phyloP scores from a whole-genome alignment of 2,888 invertebrate species.

The Stegophylla sp. region DNA sequence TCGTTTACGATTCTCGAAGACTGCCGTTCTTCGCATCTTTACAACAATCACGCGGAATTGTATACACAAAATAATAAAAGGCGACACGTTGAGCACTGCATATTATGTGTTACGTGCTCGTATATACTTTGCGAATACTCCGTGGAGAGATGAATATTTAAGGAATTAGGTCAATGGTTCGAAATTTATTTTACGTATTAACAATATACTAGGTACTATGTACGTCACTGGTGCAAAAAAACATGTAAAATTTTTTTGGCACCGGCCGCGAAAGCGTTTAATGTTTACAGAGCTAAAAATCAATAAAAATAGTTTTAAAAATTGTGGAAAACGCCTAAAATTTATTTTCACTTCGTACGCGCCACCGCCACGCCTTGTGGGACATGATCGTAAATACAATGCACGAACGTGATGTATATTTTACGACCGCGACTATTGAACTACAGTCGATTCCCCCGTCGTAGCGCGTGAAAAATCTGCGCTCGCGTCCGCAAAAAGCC shows the following conservation, averaged over 20 bases:
- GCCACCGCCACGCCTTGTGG: too few relatives aligned
- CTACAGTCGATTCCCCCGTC: too few relatives aligned
- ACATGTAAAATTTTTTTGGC: neutral
- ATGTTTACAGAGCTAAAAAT: neutral
- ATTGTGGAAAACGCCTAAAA: neutral
- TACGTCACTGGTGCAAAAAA: too few relatives aligned
- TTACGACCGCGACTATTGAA: too few relatives aligned
- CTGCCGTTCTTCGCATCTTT: too few relatives aligned
- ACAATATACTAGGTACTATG: neutral
- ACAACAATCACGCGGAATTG: neutral
- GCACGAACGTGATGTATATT: too few relatives aligned
- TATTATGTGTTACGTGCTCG: neutral
- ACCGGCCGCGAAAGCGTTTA: too few relatives aligned
- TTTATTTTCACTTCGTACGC: neutral
- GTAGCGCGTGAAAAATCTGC: too few relatives aligned
- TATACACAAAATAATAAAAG: neutral
- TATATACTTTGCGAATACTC: too few relatives aligned
- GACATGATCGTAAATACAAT: too few relatives aligned
- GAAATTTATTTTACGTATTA: constrained; percentile 1
- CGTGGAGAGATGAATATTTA: neutral
- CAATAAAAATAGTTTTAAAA: constrained; percentile 8
- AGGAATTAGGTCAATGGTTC: neutral
- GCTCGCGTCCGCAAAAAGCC: neutral
- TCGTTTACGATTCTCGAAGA: too few relatives aligned
- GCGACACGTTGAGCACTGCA: neutral